phyloP scores from a whole-genome alignment of 2,113 vertebrate genomes.

The Oceanites oceanicus region DNA sequence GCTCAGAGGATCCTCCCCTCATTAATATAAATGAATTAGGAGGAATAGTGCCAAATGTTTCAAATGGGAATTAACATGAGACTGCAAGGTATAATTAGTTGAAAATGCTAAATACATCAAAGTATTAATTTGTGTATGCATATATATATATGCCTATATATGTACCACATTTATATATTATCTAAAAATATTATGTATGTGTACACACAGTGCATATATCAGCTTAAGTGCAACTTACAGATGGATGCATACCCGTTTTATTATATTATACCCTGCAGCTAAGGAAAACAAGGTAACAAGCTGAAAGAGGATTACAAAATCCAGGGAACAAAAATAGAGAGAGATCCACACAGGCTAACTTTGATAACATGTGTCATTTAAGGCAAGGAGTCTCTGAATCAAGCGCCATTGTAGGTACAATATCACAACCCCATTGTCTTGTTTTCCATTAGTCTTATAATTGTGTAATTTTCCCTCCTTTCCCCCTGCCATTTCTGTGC shows the following conservation, averaged over 20 bases:
- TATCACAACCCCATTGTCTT: background rate
- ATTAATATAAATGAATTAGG: conserved; percentile 73
- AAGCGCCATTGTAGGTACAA: background rate
- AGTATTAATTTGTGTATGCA: conserved; percentile 52
- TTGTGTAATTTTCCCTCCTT: background rate
- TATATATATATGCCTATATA: conserved; percentile 3
- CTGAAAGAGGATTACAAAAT: conserved; percentile 21
- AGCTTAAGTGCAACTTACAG: conserved; percentile 7
- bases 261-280: background rate
- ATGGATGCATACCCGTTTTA: background rate
- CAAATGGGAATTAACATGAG: conserved; percentile 62
- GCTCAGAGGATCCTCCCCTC: conserved; percentile 67
- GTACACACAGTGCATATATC: background rate
- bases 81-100: conserved; percentile 68
- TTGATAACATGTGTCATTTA: background rate
- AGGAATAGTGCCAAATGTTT: conserved; percentile 66
- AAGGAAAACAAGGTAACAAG: background rate
- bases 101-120: conserved; percentile 67
- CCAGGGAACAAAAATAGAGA: background rate
- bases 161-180: background rate
- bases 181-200: conserved; percentile 15
- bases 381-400: background rate
- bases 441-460: background rate
- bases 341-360: background rate
- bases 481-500: background rate